Conservation (phyloP, 2,113 vertebrate genomes). For the Mirza zaza region DNA sequence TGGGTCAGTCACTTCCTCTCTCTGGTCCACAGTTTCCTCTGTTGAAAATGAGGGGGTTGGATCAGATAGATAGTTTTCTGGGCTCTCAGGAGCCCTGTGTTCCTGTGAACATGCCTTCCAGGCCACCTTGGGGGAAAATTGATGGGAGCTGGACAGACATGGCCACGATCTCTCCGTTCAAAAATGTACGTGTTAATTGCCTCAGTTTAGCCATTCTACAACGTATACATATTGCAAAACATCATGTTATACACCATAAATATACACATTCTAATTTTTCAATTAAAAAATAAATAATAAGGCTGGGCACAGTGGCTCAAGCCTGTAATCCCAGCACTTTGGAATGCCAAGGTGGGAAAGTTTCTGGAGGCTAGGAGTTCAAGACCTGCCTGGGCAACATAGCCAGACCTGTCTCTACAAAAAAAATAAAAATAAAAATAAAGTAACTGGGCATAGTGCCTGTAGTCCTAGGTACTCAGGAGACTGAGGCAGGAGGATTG, state of each 20-base stretch:
- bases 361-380: too few relatives aligned
- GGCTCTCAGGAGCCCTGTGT: background rate
- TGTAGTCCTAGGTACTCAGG: too few relatives aligned
- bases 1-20: background rate
- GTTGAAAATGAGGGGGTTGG: background rate
- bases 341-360: too few relatives aligned
- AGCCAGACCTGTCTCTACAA: too few relatives aligned
- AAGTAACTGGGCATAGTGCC: background rate
- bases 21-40: background rate
- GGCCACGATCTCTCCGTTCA: background rate
- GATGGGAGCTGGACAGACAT: background rate
- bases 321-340: too few relatives aligned
- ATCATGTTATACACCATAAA: background rate
- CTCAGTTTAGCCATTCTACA: background rate
- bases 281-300: background rate
- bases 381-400: too few relatives aligned
- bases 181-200: background rate
- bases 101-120: background rate
- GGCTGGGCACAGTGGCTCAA: too few relatives aligned
- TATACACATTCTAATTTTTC: background rate
- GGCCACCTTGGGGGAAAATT: background rate
- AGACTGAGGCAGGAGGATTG: too few relatives aligned
- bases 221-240: background rate
- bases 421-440: background rate
- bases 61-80: background rate